Evolutionary conservation across 1,140 invertebrate species (phyloP).

Genomic region (Neelides sp.): DNA sequence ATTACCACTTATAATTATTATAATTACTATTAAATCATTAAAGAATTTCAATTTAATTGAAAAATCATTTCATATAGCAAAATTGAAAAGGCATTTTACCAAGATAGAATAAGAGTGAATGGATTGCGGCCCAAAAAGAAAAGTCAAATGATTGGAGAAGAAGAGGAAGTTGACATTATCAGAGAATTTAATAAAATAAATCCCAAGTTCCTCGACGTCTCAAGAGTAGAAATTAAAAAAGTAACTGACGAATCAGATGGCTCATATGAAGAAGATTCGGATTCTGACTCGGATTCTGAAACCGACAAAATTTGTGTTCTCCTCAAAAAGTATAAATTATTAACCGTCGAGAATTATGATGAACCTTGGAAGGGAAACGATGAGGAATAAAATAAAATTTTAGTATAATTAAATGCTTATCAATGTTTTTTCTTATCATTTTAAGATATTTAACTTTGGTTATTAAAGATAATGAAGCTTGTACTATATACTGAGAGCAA

Average conservation of each 20-base stretch:
- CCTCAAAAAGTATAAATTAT: constrained; percentile 44
- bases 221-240: constrained; percentile 46
- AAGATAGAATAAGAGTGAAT: constrained; percentile 52
- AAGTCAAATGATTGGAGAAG: constrained; percentile 42
- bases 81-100: constrained; percentile 51
- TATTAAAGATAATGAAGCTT: too few relatives aligned
- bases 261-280: constrained; percentile 35
- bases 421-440: too few relatives aligned
- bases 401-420: too few relatives aligned
- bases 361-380: constrained; percentile 11
- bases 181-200: constrained; percentile 45
- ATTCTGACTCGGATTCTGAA: constrained; percentile 4
- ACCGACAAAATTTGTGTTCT: constrained; percentile 37
- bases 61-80: constrained; percentile 39
- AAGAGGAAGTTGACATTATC: constrained; percentile 54
- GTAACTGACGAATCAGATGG: constrained; percentile 12
- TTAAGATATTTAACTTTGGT: too few relatives aligned
- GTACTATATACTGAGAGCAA: too few relatives aligned
- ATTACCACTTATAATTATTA: neutral
- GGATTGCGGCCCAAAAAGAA: constrained; percentile 52
- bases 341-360: constrained; percentile 48
- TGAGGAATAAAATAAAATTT: neutral
- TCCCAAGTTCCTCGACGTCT: constrained; percentile 43
- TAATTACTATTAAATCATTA: constrained; percentile 3
- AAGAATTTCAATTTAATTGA: neutral